Conservation (phyloP, 2,888 invertebrate species). For the Pediacus dermestoides region DNA sequence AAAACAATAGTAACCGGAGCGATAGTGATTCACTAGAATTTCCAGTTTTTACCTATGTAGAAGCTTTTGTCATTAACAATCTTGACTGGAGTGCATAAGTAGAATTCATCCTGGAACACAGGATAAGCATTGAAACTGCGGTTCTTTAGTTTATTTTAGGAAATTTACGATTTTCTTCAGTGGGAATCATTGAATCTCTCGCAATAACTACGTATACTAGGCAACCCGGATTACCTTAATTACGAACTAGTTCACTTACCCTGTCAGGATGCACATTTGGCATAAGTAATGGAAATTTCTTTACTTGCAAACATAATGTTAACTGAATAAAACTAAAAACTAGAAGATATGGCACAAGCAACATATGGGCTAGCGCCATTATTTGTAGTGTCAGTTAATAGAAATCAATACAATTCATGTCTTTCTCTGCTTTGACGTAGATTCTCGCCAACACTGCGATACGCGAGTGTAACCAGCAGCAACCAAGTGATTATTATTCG, state of each 20-base stretch:
- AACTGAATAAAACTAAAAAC: constrained; percentile 33
- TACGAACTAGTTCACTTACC: constrained; percentile 58
- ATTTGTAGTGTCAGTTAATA: constrained; percentile 14
- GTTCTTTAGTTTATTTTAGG: no score
- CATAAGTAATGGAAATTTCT: constrained; percentile 72
- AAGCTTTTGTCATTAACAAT: constrained; percentile 71
- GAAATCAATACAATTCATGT: constrained; percentile 8
- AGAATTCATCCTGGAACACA: constrained; percentile 78
- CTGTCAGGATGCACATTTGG: constrained; percentile 75
- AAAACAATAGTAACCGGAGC: no score
- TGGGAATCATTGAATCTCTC: no score
- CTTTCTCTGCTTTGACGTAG: no score
- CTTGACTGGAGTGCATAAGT: constrained; percentile 86
- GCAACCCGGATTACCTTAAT: constrained; percentile 17
- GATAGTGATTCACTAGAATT: no score
- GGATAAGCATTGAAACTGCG: no score
- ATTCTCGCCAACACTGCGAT: no score
- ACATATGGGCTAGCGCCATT: constrained; percentile 45
- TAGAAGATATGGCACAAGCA: constrained; percentile 31
- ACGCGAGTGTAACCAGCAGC: no score
- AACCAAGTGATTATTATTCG: no score
- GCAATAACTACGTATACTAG: constrained; percentile 17
- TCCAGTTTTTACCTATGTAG: constrained; percentile 79
- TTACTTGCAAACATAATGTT: constrained; percentile 42
- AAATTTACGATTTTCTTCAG: constrained; percentile 2